These are phyloP conservation scores for Brachionus calyciflorus DNA, from an alignment of 1,140 invertebrate genomes.

Conservation along the genomic window DNA sequence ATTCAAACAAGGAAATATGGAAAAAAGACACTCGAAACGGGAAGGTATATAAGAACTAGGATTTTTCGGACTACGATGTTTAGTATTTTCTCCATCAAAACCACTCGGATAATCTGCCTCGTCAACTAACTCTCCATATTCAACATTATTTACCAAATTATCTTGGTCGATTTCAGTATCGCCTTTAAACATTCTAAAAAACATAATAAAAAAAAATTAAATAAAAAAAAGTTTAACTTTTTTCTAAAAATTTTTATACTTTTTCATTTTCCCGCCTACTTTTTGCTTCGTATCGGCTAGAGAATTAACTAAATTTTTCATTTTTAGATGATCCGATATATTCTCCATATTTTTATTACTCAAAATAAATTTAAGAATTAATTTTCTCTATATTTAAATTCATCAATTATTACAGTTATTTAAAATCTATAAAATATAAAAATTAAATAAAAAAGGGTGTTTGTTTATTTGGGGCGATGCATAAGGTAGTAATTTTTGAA, in stretches of 20 bases:
- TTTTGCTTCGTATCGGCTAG: conserved; percentile 35
- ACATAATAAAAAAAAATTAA: background rate
- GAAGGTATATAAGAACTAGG: conserved; percentile 38
- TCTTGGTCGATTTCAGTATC: conserved; percentile 29
- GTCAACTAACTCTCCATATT: conserved; percentile 44
- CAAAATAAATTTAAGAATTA: background rate
- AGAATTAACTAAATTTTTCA: conserved; percentile 42
- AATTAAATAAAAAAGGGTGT: background rate
- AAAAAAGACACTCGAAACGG: background rate
- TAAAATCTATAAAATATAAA: background rate
- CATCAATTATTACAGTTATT: background rate
- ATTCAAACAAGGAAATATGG: conserved; percentile 27
- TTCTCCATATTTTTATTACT: conserved; percentile 25
- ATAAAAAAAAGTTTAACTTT: background rate
- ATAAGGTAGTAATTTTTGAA: no score
- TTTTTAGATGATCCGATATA: conserved; percentile 16
- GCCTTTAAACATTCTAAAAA: background rate
- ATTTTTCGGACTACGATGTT: background rate
- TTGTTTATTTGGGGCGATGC: background rate
- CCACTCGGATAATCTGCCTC: conserved; percentile 37
- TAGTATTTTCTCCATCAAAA: conserved; percentile 2
- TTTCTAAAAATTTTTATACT: background rate
- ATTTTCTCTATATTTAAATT: no score
- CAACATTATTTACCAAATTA: conserved; percentile 35
- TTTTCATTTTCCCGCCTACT: conserved; percentile 41